A percentile compares a stretch with the other conserved stretches of the same genome.
Conservation (phyloP, 1,140 invertebrate genomes). For the Danaus melanippus region DNA sequence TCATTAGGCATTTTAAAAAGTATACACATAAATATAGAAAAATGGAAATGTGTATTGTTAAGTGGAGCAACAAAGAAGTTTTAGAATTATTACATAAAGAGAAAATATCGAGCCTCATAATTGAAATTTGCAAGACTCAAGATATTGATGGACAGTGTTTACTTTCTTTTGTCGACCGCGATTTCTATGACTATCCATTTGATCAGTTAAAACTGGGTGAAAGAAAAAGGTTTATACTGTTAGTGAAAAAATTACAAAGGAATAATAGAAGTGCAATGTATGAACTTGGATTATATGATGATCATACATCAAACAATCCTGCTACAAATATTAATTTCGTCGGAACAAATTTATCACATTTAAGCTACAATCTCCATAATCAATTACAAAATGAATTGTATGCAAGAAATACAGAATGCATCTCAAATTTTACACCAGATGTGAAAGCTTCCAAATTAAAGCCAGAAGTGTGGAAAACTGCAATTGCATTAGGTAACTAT, state of each 20-base stretch:
- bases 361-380: constrained; percentile 65
- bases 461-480: constrained; percentile 71
- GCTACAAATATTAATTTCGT: constrained; percentile 68
- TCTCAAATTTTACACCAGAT: constrained; percentile 53
- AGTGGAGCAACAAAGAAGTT: constrained; percentile 69
- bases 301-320: constrained; percentile 43
- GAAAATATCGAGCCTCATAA: constrained; percentile 53
- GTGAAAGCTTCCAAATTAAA: constrained; percentile 65
- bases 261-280: constrained; percentile 61
- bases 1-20: constrained; percentile 6
- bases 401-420: constrained; percentile 45
- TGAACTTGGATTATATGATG: constrained; percentile 61
- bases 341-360: constrained; percentile 64
- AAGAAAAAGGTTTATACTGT: constrained; percentile 60
- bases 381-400: constrained; percentile 51
- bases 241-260: constrained; percentile 63
- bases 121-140: constrained; percentile 56
- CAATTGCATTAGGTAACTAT: constrained; percentile 63
- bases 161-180: constrained; percentile 59
- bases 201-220: constrained; percentile 60
- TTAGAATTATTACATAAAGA: constrained; percentile 67
- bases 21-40: constrained; percentile 21
- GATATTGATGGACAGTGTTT: constrained; percentile 67
- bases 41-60: constrained; percentile 63
- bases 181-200: constrained; percentile 67